Evolutionary conservation across 2,113 vertebrate genomes (phyloP), one percentile per base, ranked within the genome.

Genomic region (Chinchilla lanigera): DNA sequence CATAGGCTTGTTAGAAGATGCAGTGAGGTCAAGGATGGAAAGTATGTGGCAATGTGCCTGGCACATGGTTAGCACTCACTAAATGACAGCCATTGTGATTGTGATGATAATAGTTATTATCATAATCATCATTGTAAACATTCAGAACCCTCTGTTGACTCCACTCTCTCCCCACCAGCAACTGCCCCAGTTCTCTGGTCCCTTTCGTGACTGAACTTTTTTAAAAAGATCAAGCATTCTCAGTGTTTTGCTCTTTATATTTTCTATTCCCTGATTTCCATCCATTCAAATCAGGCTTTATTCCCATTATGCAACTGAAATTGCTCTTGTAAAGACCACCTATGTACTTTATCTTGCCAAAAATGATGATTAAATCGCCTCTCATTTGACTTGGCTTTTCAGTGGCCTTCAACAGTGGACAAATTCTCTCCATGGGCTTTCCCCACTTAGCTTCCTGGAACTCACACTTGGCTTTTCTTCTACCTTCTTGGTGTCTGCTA

Each of bases 221-320:
- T 77, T 38, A 4, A 41, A 67, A 93, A 85, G 60, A 73, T 69
- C 33, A 73, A 7, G 0, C 12, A 11, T 33, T 19, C 28, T 75
- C n/a, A 71, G 28, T 83, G 33, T 54, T 82, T 90, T 88, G n/a
- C 56, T 89, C 28, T 73, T 90, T 84, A 38, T 56, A 8, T 83
- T 73, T 78, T 61, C 58, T 58, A 38, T 26, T 30, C 82, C 22
- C n/a, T 89, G 41, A 94, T 65, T 94, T 95, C 60, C n/a, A 56
- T 78, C 30, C 41, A 78, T 44, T 97, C 41, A 65, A 80, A 56
- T 94, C 67, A 97, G 50, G 67, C 41, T 88, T 60, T 94, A 65
- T 91, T 97, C 61, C 50, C 67, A 54, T 81, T 86, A 50, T 8
- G n/a, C 73, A 86, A 52, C 56, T 86, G 71, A 89, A 94, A 94